These are phyloP conservation scores for Drosophila sp. DNA, from an alignment of 1,140 invertebrate genomes.

Conservation along the genomic window DNA sequence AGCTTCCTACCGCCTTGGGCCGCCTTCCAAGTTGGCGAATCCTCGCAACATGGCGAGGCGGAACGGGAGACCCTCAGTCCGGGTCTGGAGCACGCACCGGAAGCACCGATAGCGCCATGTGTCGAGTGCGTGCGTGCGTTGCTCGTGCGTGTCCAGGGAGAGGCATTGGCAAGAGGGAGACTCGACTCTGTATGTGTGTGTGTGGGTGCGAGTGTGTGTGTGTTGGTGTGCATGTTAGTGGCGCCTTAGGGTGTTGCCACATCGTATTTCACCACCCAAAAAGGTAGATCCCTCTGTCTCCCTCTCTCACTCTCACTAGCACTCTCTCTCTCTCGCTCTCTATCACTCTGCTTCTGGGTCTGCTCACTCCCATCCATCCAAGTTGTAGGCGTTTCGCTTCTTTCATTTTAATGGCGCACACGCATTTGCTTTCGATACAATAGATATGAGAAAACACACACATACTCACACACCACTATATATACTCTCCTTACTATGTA, in stretches of 20 bases:
- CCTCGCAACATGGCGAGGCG: constrained; percentile 11
- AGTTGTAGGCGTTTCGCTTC: constrained; percentile 77
- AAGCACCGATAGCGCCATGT: constrained; percentile 81
- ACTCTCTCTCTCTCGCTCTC: not conserved
- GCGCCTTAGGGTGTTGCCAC: constrained; percentile 80
- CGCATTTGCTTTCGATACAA: constrained; percentile 79
- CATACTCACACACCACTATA: not conserved
- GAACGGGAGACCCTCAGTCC: not conserved
- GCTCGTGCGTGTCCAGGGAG: constrained; percentile 49
- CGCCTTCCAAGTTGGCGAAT: constrained; percentile 42
- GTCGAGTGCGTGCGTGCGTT: constrained; percentile 77
- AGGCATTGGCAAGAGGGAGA: constrained; percentile 34
- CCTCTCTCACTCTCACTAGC: not conserved
- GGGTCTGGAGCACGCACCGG: constrained; percentile 68
- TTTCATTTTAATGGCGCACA: constrained; percentile 81
- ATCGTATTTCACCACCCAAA: constrained; percentile 78
- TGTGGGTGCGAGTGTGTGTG: constrained; percentile 18
- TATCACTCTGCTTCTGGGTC: not conserved
- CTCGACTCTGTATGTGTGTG: constrained; percentile 12
- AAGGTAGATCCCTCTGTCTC: constrained; percentile 31
- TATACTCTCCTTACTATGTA: constrained; percentile 31
- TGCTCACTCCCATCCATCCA: constrained; percentile 36
- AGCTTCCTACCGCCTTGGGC: constrained; percentile 60
- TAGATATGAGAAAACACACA: constrained; percentile 54
- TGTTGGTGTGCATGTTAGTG: constrained; percentile 61